Percentiles rank a stretch among this genome's conserved stretches.
These are phyloP conservation scores for Actinia equina DNA, from an alignment of 64 coral and sea anemone genomes.

Conservation along the genomic window DNA sequence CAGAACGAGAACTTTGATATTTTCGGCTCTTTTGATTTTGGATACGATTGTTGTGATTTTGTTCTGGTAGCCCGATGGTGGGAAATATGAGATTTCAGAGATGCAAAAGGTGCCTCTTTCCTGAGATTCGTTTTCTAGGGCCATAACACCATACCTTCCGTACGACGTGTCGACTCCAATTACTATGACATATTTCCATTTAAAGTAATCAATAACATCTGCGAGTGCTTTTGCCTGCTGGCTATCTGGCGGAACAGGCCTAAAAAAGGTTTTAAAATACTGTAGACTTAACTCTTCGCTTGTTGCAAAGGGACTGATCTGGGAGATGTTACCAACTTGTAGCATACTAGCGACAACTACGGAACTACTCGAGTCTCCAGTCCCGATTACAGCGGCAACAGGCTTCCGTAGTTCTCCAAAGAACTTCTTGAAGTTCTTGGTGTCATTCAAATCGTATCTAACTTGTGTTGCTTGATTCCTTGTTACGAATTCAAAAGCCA, in stretches of 20 bases:
- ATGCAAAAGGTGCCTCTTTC: conserved; percentile 58
- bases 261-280: conserved; percentile 44
- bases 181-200: conserved; percentile 51
- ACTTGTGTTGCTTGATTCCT: background rate
- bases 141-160: conserved; percentile 42
- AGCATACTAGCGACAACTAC: conserved; percentile 39
- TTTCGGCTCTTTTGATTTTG: conserved; percentile 41
- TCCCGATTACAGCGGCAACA: conserved; percentile 29
- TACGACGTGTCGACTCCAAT: conserved; percentile 50
- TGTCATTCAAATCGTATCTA: background rate
- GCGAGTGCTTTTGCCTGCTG: conserved; percentile 54
- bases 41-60: conserved; percentile 64
- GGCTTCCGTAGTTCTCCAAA: background rate
- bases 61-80: conserved; percentile 44
- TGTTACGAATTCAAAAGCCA: conserved; percentile 38
- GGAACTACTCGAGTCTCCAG: conserved; percentile 30
- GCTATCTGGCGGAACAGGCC: conserved; percentile 47
- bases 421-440: background rate
- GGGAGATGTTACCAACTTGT: conserved; percentile 24
- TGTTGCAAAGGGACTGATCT: conserved; percentile 47
- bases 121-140: conserved; percentile 23
- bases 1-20: conserved; percentile 60
- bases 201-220: conserved; percentile 51
- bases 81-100: conserved; percentile 34
- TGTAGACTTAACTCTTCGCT: conserved; percentile 54